Conservation (phyloP, 2,113 vertebrate genomes). For the Petromus typicus region DNA sequence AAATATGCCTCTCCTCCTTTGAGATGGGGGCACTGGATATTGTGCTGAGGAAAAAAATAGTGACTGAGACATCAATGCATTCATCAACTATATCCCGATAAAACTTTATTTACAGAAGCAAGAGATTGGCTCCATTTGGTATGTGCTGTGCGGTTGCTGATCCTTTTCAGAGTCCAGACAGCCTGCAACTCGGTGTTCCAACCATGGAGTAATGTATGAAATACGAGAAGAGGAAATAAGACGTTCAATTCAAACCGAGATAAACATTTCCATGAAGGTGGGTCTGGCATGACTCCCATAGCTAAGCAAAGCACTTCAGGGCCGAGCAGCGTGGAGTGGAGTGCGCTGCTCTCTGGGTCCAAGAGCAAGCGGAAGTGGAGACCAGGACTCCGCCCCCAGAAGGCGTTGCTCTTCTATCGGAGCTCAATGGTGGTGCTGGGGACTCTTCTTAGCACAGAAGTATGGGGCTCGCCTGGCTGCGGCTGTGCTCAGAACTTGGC, state of each 20-base stretch:
- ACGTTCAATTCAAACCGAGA: not conserved
- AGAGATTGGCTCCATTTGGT: not conserved
- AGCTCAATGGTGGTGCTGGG: not conserved
- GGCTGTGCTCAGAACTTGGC: not conserved
- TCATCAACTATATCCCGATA: not conserved
- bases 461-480: too few species aligned
- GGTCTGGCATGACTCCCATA: too few species aligned
- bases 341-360: fast-evolving
- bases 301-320: not conserved
- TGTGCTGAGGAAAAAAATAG: not conserved
- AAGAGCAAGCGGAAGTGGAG: not conserved
- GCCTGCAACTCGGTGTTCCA: not conserved
- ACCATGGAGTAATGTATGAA: not conserved
- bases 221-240: not conserved
- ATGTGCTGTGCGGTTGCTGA: too few species aligned
- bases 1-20: not conserved
- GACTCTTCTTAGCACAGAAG: not conserved
- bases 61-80: not conserved
- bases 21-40: not conserved
- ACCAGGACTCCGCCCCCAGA: too few species aligned
- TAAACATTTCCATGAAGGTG: not conserved
- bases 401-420: too few species aligned
- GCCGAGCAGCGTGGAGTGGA: not conserved
- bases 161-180: not conserved
- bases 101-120: not conserved